A percentile compares a stretch with the other conserved stretches of the same genome.
Conservation (phyloP, 2,797 vertebrate species). For the Sebastes nivosus region DNA sequence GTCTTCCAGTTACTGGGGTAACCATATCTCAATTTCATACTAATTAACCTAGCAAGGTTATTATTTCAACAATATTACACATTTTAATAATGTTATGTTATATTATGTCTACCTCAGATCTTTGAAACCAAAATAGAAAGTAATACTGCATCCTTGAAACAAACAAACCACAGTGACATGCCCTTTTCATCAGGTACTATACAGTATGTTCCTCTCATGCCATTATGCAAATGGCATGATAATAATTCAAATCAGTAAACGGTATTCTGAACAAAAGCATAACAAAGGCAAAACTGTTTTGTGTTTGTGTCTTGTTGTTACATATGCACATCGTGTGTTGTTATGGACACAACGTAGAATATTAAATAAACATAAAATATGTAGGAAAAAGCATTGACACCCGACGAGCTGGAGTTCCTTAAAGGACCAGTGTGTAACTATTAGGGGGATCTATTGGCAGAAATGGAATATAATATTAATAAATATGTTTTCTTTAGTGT, state of each 20-base stretch:
- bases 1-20: neutral
- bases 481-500: no score
- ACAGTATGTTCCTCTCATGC: neutral
- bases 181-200: conserved; percentile 22
- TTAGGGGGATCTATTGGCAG: no score
- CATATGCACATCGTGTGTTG: neutral
- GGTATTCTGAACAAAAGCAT: neutral
- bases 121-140: neutral
- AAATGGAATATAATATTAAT: no score
- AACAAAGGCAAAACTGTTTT: neutral
- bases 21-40: neutral
- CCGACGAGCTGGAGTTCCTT: neutral
- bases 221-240: conserved; percentile 1
- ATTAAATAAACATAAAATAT: neutral
- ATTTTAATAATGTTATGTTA: conserved; percentile 2
- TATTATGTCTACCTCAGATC: conserved; percentile 5
- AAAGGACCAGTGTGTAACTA: neutral
- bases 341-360: neutral
- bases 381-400: neutral
- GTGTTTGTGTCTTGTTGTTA: neutral
- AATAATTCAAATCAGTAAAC: neutral
- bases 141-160: neutral
- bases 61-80: neutral
- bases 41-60: neutral
- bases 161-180: conserved; percentile 16